phyloP scores from a whole-genome alignment of 2,888 invertebrate genomes.

The Mamestra brassicae region DNA sequence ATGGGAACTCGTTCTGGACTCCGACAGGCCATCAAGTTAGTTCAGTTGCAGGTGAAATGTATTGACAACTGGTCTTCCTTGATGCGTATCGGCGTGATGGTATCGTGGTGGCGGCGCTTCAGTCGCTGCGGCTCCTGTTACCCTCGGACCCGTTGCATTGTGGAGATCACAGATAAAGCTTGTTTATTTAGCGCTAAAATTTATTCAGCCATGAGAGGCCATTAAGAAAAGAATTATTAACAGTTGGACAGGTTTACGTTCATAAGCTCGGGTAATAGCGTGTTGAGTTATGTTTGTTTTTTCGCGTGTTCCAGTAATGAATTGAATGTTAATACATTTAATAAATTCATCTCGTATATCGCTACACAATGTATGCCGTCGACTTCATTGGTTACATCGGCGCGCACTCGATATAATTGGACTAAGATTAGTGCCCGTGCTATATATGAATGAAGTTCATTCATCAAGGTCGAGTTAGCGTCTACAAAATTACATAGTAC shows the following conservation, averaged over 20 bases:
- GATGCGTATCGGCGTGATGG: slow-evolving; percentile 90
- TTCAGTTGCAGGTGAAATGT: slow-evolving; percentile 88
- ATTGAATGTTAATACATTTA: slow-evolving; percentile 82
- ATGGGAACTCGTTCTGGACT: slow-evolving; percentile 85
- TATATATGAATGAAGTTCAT: slow-evolving; percentile 82
- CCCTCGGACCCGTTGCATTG: slow-evolving; percentile 86
- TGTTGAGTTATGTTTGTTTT: slow-evolving; percentile 80
- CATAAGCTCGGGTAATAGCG: slow-evolving; percentile 81
- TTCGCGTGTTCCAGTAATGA: slow-evolving; percentile 80
- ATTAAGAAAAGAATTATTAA: slow-evolving; percentile 88
- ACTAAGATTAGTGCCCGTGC: slow-evolving; percentile 71
- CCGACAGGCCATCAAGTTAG: slow-evolving; percentile 85
- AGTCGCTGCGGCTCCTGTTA: slow-evolving; percentile 87
- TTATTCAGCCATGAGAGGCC: slow-evolving; percentile 85
- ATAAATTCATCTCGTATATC: slow-evolving; percentile 74
- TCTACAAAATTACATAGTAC: slow-evolving; percentile 80
- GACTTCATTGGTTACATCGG: slow-evolving; percentile 37
- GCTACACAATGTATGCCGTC: slow-evolving; percentile 53
- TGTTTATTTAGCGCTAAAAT: slow-evolving; percentile 90
- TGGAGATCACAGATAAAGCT: slow-evolving; percentile 88
- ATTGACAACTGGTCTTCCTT: slow-evolving; percentile 91
- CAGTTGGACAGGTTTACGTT: slow-evolving; percentile 84
- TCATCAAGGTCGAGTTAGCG: slow-evolving; percentile 82
- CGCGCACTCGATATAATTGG: slow-evolving; percentile 68
- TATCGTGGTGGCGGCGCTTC: slow-evolving; percentile 88